Conservation (phyloP, 2,888 invertebrate species). For the Bombyx huttoni region DNA sequence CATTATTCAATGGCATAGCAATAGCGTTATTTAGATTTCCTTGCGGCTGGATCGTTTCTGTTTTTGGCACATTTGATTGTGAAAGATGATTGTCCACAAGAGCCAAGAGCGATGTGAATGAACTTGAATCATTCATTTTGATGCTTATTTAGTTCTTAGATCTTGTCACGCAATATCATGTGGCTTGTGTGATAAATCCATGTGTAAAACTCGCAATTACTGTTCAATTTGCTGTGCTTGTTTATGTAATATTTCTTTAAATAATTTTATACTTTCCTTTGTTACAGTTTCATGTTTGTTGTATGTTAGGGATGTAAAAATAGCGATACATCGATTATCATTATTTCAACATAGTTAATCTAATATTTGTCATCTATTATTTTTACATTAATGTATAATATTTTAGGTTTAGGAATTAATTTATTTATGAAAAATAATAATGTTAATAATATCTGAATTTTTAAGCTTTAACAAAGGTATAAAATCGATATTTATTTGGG, state of each 20-base stretch:
- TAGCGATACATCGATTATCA: not conserved
- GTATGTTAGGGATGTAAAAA: not conserved
- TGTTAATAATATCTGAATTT: no score
- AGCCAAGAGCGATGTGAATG: conserved; percentile 45
- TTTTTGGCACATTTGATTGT: conserved; percentile 31
- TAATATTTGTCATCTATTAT: no score
- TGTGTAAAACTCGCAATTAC: not conserved
- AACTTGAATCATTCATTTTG: conserved; percentile 43
- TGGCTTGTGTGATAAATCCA: not conserved
- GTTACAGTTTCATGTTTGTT: not conserved
- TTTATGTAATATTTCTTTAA: not conserved
- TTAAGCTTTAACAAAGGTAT: no score
- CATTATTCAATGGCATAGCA: conserved; percentile 8
- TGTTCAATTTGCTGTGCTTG: not conserved
- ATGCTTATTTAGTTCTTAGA: not conserved
- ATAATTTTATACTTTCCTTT: not conserved
- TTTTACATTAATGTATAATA: no score
- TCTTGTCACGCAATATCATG: no score
- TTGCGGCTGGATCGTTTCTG: conserved; percentile 16
- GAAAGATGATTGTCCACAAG: conserved; percentile 55
- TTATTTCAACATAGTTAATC: no score
- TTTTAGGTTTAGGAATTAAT: no score
- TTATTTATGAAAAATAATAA: no score
- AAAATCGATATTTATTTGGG: no score
- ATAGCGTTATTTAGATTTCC: conserved; percentile 12